Evolutionary conservation across 2,113 vertebrate species (phyloP).

Genomic region (Cettia cetti): DNA sequence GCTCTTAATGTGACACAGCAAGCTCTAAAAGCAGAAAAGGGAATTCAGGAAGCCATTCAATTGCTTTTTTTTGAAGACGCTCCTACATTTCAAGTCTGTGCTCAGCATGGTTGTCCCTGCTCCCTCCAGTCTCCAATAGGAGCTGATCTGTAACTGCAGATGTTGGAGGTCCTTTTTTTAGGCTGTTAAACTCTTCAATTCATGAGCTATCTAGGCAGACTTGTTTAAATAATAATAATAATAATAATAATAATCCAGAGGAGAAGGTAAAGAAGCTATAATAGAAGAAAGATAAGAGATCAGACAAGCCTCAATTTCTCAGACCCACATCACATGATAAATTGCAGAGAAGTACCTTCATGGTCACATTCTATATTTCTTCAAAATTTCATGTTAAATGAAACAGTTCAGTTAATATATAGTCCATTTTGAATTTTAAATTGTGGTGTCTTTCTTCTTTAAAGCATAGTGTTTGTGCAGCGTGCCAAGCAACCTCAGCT

Average conservation of each 20-base stretch:
- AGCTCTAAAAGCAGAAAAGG: neutral
- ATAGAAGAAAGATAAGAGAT: neutral
- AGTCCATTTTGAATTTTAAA: neutral
- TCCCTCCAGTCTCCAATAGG: neutral
- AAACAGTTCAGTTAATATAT: neutral
- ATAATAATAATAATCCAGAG: neutral
- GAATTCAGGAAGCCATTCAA: neutral
- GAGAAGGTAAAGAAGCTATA: neutral
- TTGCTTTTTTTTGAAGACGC: neutral
- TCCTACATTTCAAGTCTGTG: neutral
- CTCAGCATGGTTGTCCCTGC: neutral
- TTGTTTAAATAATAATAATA: neutral
- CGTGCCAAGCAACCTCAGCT: neutral
- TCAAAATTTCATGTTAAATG: neutral
- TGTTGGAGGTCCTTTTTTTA: neutral
- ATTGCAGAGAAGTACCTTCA: neutral
- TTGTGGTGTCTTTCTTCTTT: neutral
- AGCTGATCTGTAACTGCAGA: neutral
- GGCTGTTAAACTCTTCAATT: neutral
- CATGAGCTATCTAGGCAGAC: neutral
- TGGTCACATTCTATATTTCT: neutral
- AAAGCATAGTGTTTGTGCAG: neutral
- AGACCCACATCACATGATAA: neutral
- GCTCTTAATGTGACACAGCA: neutral
- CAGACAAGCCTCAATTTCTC: neutral